Evolutionary conservation across 1,140 invertebrate species (phyloP).

Genomic region (Saccostrea echinata): DNA sequence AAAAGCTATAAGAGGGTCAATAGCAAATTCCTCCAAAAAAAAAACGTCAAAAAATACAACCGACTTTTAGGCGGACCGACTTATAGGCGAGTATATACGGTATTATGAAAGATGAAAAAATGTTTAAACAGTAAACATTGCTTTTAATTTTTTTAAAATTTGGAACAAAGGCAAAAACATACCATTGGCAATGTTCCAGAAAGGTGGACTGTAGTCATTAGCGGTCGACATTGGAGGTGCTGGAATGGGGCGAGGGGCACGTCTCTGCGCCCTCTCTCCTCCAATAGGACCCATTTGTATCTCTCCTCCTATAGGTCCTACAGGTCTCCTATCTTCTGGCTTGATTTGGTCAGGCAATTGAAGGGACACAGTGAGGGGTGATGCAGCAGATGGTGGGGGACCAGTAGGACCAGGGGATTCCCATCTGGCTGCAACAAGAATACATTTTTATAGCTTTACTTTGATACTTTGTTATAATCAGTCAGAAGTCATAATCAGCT

Average conservation of each 20-base stretch:
- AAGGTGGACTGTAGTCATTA: conserved; percentile 58
- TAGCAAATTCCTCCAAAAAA: too few relatives aligned
- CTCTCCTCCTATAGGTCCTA: conserved; percentile 70
- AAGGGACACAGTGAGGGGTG: conserved; percentile 65
- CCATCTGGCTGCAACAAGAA: conserved; percentile 58
- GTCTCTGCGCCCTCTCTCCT: conserved; percentile 67
- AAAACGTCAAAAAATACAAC: too few relatives aligned
- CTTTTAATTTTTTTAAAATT: too few relatives aligned
- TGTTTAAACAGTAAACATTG: too few relatives aligned
- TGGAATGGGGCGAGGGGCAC: conserved; percentile 57
- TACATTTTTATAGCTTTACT: background rate
- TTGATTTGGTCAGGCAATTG: conserved; percentile 62
- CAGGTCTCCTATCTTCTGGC: conserved; percentile 61
- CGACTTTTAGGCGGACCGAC: too few relatives aligned
- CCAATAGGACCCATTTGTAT: conserved; percentile 52
- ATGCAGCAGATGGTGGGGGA: conserved; percentile 62
- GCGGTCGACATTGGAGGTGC: conserved; percentile 19
- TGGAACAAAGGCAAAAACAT: background rate
- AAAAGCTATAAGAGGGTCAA: too few relatives aligned
- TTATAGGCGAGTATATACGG: too few relatives aligned
- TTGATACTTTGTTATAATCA: too few relatives aligned
- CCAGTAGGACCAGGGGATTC: conserved; percentile 61
- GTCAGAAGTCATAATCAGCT: too few relatives aligned
- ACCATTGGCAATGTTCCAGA: conserved; percentile 66
- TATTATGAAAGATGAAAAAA: too few relatives aligned